phyloP scores from a whole-genome alignment of 2,113 vertebrate species.

The Crotalus horridus region DNA sequence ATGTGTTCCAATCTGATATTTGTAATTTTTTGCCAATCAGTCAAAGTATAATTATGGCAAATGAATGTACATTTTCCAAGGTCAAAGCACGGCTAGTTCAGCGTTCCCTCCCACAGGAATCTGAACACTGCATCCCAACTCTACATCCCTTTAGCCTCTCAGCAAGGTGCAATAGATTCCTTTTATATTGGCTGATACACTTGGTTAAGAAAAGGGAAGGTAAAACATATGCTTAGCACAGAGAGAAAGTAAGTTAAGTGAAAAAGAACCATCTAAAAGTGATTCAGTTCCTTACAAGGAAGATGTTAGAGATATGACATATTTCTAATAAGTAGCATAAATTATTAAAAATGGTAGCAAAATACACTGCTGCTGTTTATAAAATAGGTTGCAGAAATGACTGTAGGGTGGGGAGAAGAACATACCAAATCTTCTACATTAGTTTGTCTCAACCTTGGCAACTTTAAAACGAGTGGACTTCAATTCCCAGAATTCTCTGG shows the following conservation, averaged over 20 bases:
- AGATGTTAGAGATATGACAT: not conserved
- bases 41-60: not conserved
- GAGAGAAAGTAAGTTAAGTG: not conserved
- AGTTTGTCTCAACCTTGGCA: not conserved
- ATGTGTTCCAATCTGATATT: not conserved
- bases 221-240: slow-evolving; percentile 11
- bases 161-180: not conserved
- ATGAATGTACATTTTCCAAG: slow-evolving; percentile 1
- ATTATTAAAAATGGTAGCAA: not conserved
- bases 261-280: slow-evolving; percentile 6
- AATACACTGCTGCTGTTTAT: not conserved
- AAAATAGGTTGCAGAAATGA: not conserved
- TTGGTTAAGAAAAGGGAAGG: not conserved
- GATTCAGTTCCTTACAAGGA: not conserved
- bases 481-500: not conserved
- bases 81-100: not conserved
- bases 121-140: not conserved
- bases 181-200: not conserved
- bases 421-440: not conserved
- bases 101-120: not conserved
- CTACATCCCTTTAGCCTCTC: not conserved
- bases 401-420: not conserved
- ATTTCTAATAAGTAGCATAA: not conserved
- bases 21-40: not conserved
- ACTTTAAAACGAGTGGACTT: not conserved